These are phyloP conservation scores for Habroteleia sp. DNA, from an alignment of 2,888 invertebrate species.

Conservation along the genomic window DNA sequence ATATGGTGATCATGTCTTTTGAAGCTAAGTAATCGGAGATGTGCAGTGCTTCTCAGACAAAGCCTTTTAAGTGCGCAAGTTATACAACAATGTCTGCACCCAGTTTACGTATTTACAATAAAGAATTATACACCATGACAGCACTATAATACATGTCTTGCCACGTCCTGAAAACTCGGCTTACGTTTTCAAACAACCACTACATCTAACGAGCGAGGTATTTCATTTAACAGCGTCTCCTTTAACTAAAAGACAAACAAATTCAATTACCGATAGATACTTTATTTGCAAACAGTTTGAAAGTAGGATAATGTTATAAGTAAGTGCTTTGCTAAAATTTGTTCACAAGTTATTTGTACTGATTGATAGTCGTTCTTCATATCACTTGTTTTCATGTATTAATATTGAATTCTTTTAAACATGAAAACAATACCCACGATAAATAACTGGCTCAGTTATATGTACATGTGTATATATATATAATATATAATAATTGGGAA, in stretches of 20 bases:
- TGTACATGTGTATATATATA: too few relatives aligned
- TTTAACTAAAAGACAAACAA: neutral
- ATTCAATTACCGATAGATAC: neutral
- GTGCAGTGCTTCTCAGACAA: slow-evolving; percentile 50
- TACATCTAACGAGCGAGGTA: slow-evolving; percentile 15
- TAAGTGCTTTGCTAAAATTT: too few relatives aligned
- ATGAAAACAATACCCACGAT: too few relatives aligned
- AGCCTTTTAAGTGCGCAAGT: slow-evolving; percentile 51
- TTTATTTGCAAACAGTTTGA: slow-evolving; percentile 12
- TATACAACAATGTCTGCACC: slow-evolving; percentile 49
- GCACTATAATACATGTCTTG: slow-evolving; percentile 29
- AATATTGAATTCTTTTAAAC: too few relatives aligned
- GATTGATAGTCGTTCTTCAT: too few relatives aligned
- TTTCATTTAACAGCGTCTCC: slow-evolving; percentile 2
- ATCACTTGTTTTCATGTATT: too few relatives aligned
- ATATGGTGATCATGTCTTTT: slow-evolving; percentile 43
- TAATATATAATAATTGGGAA: too few relatives aligned
- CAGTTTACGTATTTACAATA: slow-evolving; percentile 50
- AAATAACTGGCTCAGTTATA: too few relatives aligned
- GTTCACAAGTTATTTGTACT: slow-evolving; percentile 15
- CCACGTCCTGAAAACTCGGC: slow-evolving; percentile 25
- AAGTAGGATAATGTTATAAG: neutral
- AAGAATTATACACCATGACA: slow-evolving; percentile 46
- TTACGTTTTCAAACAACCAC: slow-evolving; percentile 27
- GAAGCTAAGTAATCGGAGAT: slow-evolving; percentile 52